Evolutionary conservation across 2,888 invertebrate species (phyloP).

Genomic region (Latrodectus hesperus): DNA sequence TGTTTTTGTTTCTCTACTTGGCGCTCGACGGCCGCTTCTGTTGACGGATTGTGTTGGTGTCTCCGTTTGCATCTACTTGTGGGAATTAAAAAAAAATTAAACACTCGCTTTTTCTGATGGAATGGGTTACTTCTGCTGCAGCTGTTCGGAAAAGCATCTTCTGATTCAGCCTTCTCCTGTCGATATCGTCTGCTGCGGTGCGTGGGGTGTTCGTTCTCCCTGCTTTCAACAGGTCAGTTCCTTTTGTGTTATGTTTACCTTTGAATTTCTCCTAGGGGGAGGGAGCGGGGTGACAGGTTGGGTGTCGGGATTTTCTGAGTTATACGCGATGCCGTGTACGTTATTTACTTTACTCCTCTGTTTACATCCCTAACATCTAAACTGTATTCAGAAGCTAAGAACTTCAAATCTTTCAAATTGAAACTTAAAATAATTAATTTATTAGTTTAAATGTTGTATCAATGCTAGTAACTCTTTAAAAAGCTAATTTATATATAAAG

Average conservation of each 20-base stretch:
- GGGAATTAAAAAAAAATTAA: neutral
- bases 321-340: neutral
- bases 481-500: too few species aligned
- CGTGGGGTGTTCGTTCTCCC: conserved; percentile 20
- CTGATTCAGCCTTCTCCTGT: conserved; percentile 42
- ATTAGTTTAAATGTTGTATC: too few species aligned
- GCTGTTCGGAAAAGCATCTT: conserved; percentile 39
- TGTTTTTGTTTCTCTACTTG: conserved; percentile 14
- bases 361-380: too few species aligned
- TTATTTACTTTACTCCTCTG: neutral
- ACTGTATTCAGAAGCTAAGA: too few species aligned
- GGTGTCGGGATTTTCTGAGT: neutral
- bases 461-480: too few species aligned
- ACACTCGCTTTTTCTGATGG: conserved; percentile 32
- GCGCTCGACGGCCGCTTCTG: neutral
- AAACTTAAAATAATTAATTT: too few species aligned
- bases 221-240: conserved; percentile 62
- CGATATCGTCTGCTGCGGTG: conserved; percentile 42
- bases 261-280: conserved; percentile 18
- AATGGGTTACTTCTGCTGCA: conserved; percentile 27
- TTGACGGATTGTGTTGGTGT: neutral
- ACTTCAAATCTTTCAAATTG: too few species aligned
- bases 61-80: neutral
- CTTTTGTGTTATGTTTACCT: conserved; percentile 49
- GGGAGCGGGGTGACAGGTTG: neutral